Base-by-base conservation (phyloP, 1,140 invertebrate species). In the Thaumatotibia leucotreta region DNA sequence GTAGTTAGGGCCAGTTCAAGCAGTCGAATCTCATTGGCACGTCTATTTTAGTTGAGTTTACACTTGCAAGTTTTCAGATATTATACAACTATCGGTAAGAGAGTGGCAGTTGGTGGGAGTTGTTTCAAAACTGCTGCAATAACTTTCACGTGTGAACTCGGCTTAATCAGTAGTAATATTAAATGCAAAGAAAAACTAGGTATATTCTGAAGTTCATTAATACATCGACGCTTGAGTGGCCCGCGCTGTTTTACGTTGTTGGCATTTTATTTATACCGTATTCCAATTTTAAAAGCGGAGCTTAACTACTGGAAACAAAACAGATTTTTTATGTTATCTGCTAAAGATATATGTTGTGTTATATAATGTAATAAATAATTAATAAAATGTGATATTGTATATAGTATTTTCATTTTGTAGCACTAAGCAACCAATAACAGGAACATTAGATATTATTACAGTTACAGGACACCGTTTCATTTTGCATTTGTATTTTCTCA, bases 371-470 rank as follows among this genome's bases (percentile, higher is more conserved):
- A 82, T 81, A 85, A 83, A 80, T 67, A 88, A 88, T 86, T 67
- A 88, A 88, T 86, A 87, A 87, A 89, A 85, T 89, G 86, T 89
- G 84, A 89, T 89, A 89, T 84, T 86, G 75, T 77, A 85, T 33
- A 68, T 69, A 35, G 66, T 39, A 63, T 29, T 65, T 64, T 65
- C n/a, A 23, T 10, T 23, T 17, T 24, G 22, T 58, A 14, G 5
- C 35, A 39, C n/a, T 11, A 33, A 33, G n/a, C 11, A 11, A 9
- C 32, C 6, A 11, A 2, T n/a, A n/a, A n/a, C n/a, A n/a, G n/a
- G n/a, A n/a, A n/a, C n/a, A n/a, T n/a, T n/a, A n/a, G n/a, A n/a
- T n/a, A n/a, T n/a, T n/a, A n/a, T n/a, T n/a, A n/a, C n/a, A n/a
- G n/a, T n/a, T n/a, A n/a, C n/a, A n/a, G n/a, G n/a, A n/a, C n/a